Percentiles rank a stretch among this genome's conserved stretches.
These are phyloP conservation scores for Mungos mungo DNA, from an alignment of 2,113 vertebrate species.

Conservation along the genomic window DNA sequence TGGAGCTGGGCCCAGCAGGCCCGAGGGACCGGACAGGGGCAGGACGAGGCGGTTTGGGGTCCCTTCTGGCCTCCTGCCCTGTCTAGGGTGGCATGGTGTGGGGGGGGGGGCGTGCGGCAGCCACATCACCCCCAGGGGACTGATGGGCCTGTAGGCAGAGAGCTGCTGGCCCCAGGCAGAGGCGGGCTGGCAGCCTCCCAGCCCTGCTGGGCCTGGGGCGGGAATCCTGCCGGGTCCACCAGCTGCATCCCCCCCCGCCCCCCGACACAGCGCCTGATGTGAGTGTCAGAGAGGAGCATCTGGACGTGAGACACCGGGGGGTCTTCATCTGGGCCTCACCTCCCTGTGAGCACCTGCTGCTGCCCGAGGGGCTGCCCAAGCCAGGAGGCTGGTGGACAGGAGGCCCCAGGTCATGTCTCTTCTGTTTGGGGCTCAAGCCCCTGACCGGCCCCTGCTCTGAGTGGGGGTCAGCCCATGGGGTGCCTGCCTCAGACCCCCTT, in stretches of 20 bases:
- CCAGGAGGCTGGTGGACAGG: rapidly evolving
- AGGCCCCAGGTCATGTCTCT: background rate
- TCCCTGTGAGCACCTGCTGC: rapidly evolving
- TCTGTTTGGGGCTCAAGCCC: background rate
- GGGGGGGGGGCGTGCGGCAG: background rate
- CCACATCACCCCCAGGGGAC: rapidly evolving
- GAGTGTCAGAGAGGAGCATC: background rate
- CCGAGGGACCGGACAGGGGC: background rate
- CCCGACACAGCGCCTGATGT: rapidly evolving
- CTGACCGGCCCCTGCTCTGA: rapidly evolving
- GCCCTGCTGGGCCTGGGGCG: background rate
- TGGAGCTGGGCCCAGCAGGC: conserved; percentile 51
- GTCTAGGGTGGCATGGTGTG: rapidly evolving
- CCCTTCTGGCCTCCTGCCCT: background rate
- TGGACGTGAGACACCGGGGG: too few species aligned
- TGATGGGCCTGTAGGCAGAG: background rate
- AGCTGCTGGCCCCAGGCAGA: background rate
- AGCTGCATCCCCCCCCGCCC: background rate
- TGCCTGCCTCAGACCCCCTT: rapidly evolving
- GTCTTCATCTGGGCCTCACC: background rate
- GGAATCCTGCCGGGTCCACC: background rate
- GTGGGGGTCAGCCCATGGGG: background rate
- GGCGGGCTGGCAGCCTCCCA: rapidly evolving
- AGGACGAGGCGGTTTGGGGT: too few species aligned
- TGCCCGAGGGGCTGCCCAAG: background rate